Percentiles rank a stretch among this genome's conserved stretches.
Evolutionary conservation across 2,888 invertebrate genomes (phyloP).

Genomic region (Sphaerophoria rueppellii): DNA sequence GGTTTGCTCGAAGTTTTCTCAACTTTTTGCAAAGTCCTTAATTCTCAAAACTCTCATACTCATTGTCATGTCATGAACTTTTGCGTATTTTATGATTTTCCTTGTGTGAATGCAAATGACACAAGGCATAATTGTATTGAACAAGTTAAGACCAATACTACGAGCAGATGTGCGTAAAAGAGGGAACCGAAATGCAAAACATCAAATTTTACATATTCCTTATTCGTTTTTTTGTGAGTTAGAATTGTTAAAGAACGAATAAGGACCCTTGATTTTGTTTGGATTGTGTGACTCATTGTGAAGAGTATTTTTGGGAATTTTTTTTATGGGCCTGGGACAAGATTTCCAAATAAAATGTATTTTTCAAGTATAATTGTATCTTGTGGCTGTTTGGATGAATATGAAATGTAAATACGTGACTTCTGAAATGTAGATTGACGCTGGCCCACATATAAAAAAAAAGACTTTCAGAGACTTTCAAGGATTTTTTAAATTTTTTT

Average conservation of each 20-base stretch:
- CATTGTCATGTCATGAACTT: neutral
- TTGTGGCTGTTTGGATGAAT: constrained; percentile 21
- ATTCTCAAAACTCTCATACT: neutral
- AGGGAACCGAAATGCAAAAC: neutral
- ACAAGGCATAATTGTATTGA: neutral
- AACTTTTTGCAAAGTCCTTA: no score
- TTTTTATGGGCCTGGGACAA: neutral
- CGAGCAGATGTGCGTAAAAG: neutral
- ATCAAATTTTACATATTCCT: neutral
- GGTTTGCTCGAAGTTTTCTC: no score
- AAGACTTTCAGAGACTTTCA: no score
- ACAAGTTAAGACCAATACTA: neutral
- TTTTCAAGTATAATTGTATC: neutral
- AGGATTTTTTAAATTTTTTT: neutral
- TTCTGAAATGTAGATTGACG: neutral
- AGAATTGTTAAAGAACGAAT: neutral
- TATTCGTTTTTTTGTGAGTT: neutral
- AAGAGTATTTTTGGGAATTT: neutral
- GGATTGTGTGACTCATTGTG: neutral
- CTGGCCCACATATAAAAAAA: neutral
- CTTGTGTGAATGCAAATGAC: constrained; percentile 23
- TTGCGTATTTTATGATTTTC: constrained; percentile 10
- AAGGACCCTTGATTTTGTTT: constrained; percentile 29
- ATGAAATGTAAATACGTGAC: constrained; percentile 3
- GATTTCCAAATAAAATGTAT: constrained; percentile 10